Percentiles rank a stretch among this genome's conserved stretches.
phyloP scores from a whole-genome alignment of 2,797 vertebrate genomes.

The Spinibarbus caldwelli region DNA sequence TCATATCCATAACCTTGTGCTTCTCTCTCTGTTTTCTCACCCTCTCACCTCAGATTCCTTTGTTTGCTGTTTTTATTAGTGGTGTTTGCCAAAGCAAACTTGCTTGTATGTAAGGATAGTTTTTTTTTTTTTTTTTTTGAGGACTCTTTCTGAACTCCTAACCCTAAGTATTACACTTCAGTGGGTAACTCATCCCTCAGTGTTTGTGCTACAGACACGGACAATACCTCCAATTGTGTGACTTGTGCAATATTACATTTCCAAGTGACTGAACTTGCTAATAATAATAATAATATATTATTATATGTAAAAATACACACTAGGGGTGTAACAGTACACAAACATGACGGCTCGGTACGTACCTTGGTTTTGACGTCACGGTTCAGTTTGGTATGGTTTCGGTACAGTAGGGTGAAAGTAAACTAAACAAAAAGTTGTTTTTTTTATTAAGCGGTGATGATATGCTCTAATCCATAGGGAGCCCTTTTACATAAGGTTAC shows the following conservation, averaged over 20 bases:
- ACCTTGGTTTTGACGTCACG: too few relatives aligned
- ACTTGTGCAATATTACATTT: not conserved
- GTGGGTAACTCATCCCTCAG: not conserved
- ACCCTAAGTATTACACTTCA: not conserved
- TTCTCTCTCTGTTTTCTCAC: conserved; percentile 6
- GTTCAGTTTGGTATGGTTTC: too few relatives aligned
- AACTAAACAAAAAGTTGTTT: too few relatives aligned
- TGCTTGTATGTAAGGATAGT: not conserved
- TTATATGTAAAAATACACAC: too few relatives aligned
- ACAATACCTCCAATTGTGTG: not conserved
- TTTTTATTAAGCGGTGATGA: too few relatives aligned
- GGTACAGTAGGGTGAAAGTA: too few relatives aligned
- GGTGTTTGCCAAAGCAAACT: not conserved
- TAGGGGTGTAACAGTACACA: too few relatives aligned
- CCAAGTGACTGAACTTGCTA: not conserved
- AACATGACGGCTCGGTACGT: too few relatives aligned
- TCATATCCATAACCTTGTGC: conserved; percentile 1
- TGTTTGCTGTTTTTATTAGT: conserved; percentile 16
- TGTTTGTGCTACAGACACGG: not conserved
- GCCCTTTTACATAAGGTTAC: too few relatives aligned
- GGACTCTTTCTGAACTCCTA: not conserved
- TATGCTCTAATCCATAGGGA: too few relatives aligned
- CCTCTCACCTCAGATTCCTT: not conserved
- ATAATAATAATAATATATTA: not conserved
- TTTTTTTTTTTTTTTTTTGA: not conserved